phyloP scores from a whole-genome alignment of 53 echinoderm and acorn worm species.

The Holothuria leucospilota region DNA sequence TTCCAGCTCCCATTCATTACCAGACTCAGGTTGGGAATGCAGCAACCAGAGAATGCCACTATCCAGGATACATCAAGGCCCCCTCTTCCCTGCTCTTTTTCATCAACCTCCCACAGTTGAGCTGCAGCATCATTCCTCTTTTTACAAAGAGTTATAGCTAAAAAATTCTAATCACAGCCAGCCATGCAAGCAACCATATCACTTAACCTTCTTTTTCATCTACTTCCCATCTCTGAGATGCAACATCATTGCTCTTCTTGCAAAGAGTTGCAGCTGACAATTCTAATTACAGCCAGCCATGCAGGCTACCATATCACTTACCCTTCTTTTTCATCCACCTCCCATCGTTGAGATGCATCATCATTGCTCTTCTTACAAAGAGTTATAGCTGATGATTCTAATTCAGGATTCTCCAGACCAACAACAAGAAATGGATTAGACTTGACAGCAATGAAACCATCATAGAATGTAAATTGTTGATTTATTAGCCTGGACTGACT shows the following conservation, averaged over 20 bases:
- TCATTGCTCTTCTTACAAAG: conserved; percentile 83
- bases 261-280: conserved; percentile 68
- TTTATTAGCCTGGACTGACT: conserved; percentile 61
- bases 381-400: conserved; percentile 73
- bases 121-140: too few relatives aligned
- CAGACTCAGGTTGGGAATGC: too few relatives aligned
- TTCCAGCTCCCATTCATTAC: too few relatives aligned
- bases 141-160: too few relatives aligned
- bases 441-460: conserved; percentile 80
- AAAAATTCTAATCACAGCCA: too few relatives aligned
- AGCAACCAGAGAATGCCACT: too few relatives aligned
- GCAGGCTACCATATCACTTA: conserved; percentile 47
- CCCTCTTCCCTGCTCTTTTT: too few relatives aligned
- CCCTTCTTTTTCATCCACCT: conserved; percentile 66
- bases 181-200: too few relatives aligned
- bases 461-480: conserved; percentile 82
- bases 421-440: conserved; percentile 80
- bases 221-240: conserved; percentile 75
- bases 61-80: too few relatives aligned
- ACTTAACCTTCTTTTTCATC: conserved; percentile 76
- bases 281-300: conserved; percentile 45
- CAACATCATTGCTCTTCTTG: conserved; percentile 80
- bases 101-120: too few relatives aligned
- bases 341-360: conserved; percentile 82
- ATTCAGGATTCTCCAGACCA: conserved; percentile 71